phyloP scores from a whole-genome alignment of 2,888 invertebrate genomes.

The Rutpela maculata region DNA sequence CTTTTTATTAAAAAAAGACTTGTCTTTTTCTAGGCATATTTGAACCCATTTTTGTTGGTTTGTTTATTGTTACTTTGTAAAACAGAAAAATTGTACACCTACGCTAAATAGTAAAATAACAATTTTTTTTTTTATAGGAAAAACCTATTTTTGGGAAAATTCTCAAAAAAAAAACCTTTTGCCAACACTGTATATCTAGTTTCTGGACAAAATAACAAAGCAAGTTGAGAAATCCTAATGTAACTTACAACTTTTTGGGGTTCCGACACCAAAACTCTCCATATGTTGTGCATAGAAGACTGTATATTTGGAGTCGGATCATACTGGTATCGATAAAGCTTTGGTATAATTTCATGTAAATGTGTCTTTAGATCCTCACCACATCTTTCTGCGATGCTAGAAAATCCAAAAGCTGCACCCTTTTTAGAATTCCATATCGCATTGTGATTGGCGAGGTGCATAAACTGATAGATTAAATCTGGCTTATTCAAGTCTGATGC shows the following conservation, averaged over 20 bases:
- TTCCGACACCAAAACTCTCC: slow-evolving; percentile 92
- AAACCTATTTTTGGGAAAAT: too few species aligned
- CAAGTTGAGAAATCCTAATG: background rate
- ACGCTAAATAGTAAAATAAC: too few species aligned
- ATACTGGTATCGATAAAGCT: slow-evolving; percentile 92
- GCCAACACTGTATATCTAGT: too few species aligned
- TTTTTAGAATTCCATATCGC: slow-evolving; percentile 96
- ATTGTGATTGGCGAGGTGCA: slow-evolving; percentile 96
- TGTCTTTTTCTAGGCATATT: too few species aligned
- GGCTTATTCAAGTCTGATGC: slow-evolving; percentile 97
- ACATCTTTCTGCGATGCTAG: slow-evolving; percentile 89
- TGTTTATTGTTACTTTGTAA: too few species aligned
- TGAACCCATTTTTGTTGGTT: too few species aligned
- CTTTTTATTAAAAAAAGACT: too few species aligned
- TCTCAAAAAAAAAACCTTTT: too few species aligned
- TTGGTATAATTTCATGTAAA: slow-evolving; percentile 90
- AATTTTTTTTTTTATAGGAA: too few species aligned
- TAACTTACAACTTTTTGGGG: slow-evolving; percentile 86
- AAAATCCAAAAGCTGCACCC: slow-evolving; percentile 95
- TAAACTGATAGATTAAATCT: slow-evolving; percentile 95
- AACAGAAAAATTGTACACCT: too few species aligned
- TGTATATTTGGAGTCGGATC: slow-evolving; percentile 95
- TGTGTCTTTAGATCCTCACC: slow-evolving; percentile 89
- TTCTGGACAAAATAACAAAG: slow-evolving; percentile 31
- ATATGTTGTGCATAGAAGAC: slow-evolving; percentile 94